Conservation (phyloP, 2,113 vertebrate genomes). For the Pongo pygmaeus region DNA sequence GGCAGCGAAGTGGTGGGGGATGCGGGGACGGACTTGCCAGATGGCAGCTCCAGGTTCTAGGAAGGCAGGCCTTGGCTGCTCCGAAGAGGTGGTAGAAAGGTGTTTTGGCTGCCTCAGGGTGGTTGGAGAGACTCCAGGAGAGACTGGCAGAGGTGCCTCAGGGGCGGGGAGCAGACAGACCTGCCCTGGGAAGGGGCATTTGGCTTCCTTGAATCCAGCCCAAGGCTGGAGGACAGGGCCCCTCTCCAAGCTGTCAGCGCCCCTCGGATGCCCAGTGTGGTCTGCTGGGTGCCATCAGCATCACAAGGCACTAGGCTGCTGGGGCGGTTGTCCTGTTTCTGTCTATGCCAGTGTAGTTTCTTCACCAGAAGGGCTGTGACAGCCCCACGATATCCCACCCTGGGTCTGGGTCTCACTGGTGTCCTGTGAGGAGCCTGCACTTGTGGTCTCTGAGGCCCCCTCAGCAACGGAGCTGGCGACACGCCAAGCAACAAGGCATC, state of each 20-base stretch:
- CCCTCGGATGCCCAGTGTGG: background rate
- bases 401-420: background rate
- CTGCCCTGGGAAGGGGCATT: background rate
- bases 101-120: background rate
- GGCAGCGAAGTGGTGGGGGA: background rate
- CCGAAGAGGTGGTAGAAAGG: background rate
- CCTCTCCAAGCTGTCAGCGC: too few relatives aligned
- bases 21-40: background rate
- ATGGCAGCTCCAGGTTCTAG: background rate
- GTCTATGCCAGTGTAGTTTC: background rate
- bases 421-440: background rate
- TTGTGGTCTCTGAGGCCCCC: background rate
- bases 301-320: too few relatives aligned
- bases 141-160: background rate
- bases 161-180: background rate
- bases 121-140: background rate
- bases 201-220: background rate
- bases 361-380: background rate
- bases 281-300: background rate
- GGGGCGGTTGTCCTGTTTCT: background rate
- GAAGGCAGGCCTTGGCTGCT: background rate
- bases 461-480: background rate
- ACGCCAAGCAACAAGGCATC: background rate
- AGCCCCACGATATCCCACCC: background rate
- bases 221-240: background rate